Evolutionary conservation across 53 echinoderm and acorn worm species (phyloP).

Genomic region (Stichopus horrens): DNA sequence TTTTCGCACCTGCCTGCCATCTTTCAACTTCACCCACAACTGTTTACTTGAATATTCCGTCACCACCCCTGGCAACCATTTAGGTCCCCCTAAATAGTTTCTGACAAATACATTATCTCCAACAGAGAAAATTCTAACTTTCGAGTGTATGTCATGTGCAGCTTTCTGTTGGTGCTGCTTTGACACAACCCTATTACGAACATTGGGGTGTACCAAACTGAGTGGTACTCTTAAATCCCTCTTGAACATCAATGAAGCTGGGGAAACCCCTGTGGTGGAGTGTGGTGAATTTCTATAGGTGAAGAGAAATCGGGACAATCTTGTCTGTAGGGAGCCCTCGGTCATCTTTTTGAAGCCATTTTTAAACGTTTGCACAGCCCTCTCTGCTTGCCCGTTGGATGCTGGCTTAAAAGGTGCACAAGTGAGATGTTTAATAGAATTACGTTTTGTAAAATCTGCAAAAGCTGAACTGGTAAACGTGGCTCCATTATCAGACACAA

Average conservation of each 20-base stretch:
- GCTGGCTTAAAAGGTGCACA: slow-evolving; percentile 40
- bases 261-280: slow-evolving; percentile 25
- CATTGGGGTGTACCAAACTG: too few species aligned
- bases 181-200: too few species aligned
- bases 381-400: slow-evolving; percentile 36
- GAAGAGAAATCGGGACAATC: slow-evolving; percentile 14
- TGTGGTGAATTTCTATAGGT: slow-evolving; percentile 33
- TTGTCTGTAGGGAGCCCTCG: slow-evolving; percentile 11
- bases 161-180: too few species aligned
- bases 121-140: too few species aligned
- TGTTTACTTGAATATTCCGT: too few species aligned
- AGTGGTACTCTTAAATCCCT: too few species aligned
- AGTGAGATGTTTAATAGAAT: background rate
- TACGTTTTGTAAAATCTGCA: slow-evolving; percentile 11
- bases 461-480: slow-evolving; percentile 19
- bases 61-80: too few species aligned
- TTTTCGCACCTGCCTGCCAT: background rate
- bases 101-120: too few species aligned
- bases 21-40: too few species aligned
- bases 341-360: slow-evolving; percentile 7
- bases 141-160: too few species aligned
- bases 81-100: too few species aligned
- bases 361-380: slow-evolving; percentile 45
- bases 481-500: slow-evolving; percentile 34
- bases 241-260: background rate